These are phyloP conservation scores for Sipha flava DNA, from an alignment of 1,140 invertebrate genomes.

Conservation along the genomic window DNA sequence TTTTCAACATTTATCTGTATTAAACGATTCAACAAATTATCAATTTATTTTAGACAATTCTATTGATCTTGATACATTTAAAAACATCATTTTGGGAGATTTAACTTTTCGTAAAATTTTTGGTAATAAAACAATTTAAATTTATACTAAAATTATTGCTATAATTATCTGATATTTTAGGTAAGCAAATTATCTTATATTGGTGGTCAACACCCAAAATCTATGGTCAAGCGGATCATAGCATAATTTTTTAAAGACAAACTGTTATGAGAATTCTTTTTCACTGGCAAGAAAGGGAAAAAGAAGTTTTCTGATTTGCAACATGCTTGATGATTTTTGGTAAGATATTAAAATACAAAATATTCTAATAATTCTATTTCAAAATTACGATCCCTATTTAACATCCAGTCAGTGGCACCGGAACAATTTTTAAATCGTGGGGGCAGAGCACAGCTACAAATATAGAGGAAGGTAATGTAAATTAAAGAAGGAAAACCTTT, in stretches of 20 bases:
- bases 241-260: neutral
- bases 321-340: no score
- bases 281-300: neutral
- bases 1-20: neutral
- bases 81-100: neutral
- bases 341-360: no score
- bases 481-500: no score
- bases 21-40: neutral
- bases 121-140: neutral
- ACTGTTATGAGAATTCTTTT: neutral
- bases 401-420: no score
- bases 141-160: neutral
- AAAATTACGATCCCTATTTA: no score
- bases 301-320: neutral
- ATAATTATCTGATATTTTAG: neutral
- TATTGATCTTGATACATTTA: neutral
- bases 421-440: no score
- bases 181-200: neutral
- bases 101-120: neutral
- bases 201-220: neutral
- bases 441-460: no score
- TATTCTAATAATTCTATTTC: no score
- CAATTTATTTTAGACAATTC: neutral
- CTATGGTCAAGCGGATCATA: neutral
- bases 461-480: no score